These are phyloP conservation scores for Yponomeuta cagnagella DNA, from an alignment of 2,888 invertebrate genomes.

Conservation along the genomic window DNA sequence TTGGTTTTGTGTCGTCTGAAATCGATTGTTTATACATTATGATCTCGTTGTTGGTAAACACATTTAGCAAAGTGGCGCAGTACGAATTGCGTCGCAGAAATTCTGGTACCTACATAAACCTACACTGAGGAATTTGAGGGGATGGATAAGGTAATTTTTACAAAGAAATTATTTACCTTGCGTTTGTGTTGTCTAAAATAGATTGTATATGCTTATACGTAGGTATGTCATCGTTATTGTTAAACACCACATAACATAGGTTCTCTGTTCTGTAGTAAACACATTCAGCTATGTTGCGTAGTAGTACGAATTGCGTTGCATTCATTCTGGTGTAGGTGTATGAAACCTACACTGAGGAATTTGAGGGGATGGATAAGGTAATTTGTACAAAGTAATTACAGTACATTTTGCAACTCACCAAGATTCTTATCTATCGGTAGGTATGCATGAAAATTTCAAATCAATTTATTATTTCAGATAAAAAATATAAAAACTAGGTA, in stretches of 20 bases:
- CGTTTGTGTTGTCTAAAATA: neutral
- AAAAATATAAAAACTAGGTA: neutral
- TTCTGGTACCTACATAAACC: neutral
- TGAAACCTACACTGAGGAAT: neutral
- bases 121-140: neutral
- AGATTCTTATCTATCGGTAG: conserved; percentile 67
- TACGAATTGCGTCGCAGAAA: neutral
- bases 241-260: too few relatives aligned
- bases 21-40: neutral
- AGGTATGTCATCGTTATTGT: neutral
- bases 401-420: conserved; percentile 54
- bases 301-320: neutral
- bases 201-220: neutral
- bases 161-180: neutral
- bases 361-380: neutral
- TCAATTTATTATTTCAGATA: conserved; percentile 26
- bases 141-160: neutral
- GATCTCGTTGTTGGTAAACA: neutral
- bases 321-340: neutral
- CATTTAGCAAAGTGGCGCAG: neutral
- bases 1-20: neutral
- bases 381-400: neutral
- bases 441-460: conserved; percentile 57
- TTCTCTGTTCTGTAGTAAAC: neutral
- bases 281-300: neutral